A percentile compares a stretch with the other conserved stretches of the same genome.
Evolutionary conservation across 2,113 vertebrate genomes (phyloP).

Genomic region (Ptilorrhoa leucosticta): DNA sequence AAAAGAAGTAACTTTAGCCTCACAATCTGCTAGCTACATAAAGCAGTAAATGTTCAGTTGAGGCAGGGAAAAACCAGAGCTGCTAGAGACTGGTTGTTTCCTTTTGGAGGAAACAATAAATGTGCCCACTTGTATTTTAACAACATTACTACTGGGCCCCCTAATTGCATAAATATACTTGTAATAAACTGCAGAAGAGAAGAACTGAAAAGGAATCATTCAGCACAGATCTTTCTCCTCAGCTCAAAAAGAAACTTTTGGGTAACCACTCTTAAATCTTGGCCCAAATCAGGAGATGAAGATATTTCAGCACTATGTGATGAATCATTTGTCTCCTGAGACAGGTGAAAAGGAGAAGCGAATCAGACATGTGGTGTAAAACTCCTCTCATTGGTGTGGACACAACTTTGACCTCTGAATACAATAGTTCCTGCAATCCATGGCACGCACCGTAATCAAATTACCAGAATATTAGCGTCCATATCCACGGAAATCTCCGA

Average conservation of each 20-base stretch:
- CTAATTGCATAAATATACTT: slow-evolving; percentile 78
- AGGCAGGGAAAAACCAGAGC: slow-evolving; percentile 76
- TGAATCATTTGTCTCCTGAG: neutral
- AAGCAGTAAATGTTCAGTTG: slow-evolving; percentile 76
- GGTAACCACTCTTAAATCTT: neutral
- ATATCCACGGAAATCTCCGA: neutral
- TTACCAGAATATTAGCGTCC: neutral
- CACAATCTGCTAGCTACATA: slow-evolving; percentile 62
- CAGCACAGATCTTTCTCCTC: neutral
- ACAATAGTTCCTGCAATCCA: neutral
- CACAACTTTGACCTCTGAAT: neutral
- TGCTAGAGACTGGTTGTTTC: slow-evolving; percentile 80
- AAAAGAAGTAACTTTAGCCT: slow-evolving; percentile 46
- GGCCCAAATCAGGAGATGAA: neutral
- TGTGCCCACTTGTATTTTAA: slow-evolving; percentile 76
- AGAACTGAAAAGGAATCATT: neutral
- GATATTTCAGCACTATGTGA: neutral
- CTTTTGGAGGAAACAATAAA: slow-evolving; percentile 92
- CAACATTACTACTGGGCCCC: slow-evolving; percentile 65
- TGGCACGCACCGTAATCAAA: neutral
- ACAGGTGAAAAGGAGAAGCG: slow-evolving; percentile 27
- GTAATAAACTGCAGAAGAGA: slow-evolving; percentile 45
- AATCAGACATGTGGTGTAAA: neutral
- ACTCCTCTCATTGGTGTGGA: neutral
- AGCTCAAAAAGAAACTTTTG: neutral